phyloP scores from a whole-genome alignment of 2,113 vertebrate species.

The Heterocephalus glaber region DNA sequence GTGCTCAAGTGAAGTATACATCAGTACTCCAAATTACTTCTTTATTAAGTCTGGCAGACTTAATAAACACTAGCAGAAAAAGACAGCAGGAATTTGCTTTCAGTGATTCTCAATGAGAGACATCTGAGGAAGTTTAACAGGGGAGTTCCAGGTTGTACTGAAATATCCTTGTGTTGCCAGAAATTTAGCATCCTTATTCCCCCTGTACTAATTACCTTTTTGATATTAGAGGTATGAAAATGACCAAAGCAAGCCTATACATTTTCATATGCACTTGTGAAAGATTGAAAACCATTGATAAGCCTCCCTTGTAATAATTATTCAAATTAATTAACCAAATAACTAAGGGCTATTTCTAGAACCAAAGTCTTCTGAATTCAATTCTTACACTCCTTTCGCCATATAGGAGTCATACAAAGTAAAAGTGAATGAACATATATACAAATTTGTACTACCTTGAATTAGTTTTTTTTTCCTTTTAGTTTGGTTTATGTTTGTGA shows the following conservation, averaged over 20 bases:
- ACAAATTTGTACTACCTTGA: neutral
- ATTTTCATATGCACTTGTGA: neutral
- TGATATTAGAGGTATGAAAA: neutral
- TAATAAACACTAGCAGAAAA: conserved; percentile 34
- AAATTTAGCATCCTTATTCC: neutral
- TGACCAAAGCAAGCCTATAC: fast-evolving
- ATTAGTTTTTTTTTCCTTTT: neutral
- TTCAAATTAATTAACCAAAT: neutral
- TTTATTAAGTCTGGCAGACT: conserved; percentile 4
- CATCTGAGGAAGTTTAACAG: neutral
- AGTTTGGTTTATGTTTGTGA: conserved; percentile 5
- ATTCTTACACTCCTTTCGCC: neutral
- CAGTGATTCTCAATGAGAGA: neutral
- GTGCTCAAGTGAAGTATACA: neutral
- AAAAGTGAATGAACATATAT: neutral
- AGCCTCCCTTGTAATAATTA: neutral
- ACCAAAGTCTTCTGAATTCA: neutral
- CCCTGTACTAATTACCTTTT: neutral
- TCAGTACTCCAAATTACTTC: neutral
- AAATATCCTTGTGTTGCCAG: neutral
- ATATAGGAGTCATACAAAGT: neutral
- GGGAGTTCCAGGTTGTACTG: neutral
- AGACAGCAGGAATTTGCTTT: neutral
- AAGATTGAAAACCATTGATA: neutral
- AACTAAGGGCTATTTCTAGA: neutral